Evolutionary conservation across 2,113 vertebrate species (phyloP), one percentile per base, ranked within the genome.

Genomic region (Apeltes quadracus): DNA sequence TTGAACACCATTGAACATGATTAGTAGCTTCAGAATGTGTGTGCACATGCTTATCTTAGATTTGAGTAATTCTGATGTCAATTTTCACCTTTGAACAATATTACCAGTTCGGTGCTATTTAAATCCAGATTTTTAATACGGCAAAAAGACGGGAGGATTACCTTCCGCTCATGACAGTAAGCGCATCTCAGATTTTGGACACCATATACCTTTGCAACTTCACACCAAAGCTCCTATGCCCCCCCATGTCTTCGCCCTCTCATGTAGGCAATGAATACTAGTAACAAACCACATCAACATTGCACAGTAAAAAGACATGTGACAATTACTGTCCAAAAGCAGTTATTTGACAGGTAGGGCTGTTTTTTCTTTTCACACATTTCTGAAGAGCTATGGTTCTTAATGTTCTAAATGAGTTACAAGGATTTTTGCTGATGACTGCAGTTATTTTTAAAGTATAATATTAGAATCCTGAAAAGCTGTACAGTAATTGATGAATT

Each of bases 401-500:
- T 71, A 82, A 76, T 84, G 76, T 78, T 70, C 51, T 66, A 71
- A 82, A 85, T 79, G 64, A 76, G 46, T 70, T 81, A 76, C 71
- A 75, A 70, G 67, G 61, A 72, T 81, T 87, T 68, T 88, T 58
- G 61, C 65, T 66, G 71, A 89, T 84, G 80, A 89, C 78, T 76
- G 78, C 75, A 77, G 82, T 78, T 89, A 84, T 86, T 90, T 73
- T 85, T 83, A 67, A 84, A 87, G 80, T 84, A 86, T 88, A 92
- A 89, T 89, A 76, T 85, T 85, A 62, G 72, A 76, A 34, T 83
- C 72, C 58, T 79, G 69, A 87, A 92, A 92, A 87, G 82, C 76
- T 68, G 39, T 68, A 76, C 69, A 76, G 82, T 91, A 91, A 91
- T 91, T 92, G 83, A 91, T 92, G 82, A 91, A 91, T 89, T 83